phyloP scores from a whole-genome alignment of 2,797 vertebrate species.

The Erithacus rubecula region DNA sequence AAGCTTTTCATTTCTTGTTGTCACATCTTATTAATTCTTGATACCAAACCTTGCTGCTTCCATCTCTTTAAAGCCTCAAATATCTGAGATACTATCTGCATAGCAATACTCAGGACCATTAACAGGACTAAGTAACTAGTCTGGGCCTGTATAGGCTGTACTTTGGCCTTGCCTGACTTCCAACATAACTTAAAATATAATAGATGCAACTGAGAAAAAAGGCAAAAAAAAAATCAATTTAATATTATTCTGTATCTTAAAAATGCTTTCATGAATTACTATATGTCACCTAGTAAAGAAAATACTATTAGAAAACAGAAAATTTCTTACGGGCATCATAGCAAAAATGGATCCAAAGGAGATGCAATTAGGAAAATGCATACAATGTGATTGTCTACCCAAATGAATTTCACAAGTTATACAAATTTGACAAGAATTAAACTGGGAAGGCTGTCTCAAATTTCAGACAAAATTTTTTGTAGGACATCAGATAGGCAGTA shows the following conservation, averaged over 20 bases:
- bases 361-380: not conserved
- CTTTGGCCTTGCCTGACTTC: not conserved
- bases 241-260: not conserved
- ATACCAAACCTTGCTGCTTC: not conserved
- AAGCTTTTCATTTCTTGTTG: not conserved
- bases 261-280: not conserved
- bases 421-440: not conserved
- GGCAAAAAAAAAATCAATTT: not conserved
- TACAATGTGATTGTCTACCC: not conserved
- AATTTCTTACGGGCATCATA: not conserved
- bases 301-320: not conserved
- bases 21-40: accelerated
- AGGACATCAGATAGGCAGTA: not conserved
- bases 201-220: not conserved
- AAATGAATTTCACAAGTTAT: not conserved
- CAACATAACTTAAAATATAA: not conserved
- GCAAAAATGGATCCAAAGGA: not conserved
- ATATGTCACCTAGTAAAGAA: not conserved
- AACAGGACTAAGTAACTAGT: not conserved
- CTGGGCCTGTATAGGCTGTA: not conserved
- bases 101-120: not conserved
- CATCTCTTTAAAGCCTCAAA: not conserved
- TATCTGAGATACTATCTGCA: not conserved
- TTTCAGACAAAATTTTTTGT: not conserved
- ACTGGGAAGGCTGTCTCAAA: not conserved